Evolutionary conservation across 1,140 invertebrate genomes (phyloP).

Genomic region (Heliconius eleuchia): DNA sequence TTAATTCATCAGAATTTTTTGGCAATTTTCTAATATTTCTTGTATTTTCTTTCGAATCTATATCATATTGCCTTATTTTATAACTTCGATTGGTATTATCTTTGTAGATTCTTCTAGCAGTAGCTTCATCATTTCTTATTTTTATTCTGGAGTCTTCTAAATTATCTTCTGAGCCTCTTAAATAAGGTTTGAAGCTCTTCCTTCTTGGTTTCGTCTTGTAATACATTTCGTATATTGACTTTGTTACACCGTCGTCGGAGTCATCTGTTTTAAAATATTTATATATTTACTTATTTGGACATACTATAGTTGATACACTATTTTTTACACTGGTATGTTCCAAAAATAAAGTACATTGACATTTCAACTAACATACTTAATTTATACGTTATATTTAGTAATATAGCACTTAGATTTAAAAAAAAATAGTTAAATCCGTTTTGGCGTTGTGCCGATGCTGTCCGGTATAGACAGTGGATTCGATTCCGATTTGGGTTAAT

Average conservation of each 20-base stretch:
- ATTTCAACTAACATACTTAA: no score
- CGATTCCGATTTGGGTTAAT: no score
- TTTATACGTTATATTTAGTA: no score
- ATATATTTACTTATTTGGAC: not conserved
- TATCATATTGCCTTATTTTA: not conserved
- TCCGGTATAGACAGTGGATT: no score
- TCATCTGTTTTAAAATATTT: slow-evolving; percentile 43
- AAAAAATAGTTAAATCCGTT: no score
- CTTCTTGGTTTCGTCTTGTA: slow-evolving; percentile 51
- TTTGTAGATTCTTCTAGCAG: not conserved
- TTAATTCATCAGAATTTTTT: not conserved
- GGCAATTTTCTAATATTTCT: not conserved
- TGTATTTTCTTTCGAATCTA: not conserved
- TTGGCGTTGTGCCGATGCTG: no score
- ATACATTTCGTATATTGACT: slow-evolving; percentile 72
- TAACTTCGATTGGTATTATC: not conserved
- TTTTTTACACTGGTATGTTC: no score
- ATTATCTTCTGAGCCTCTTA: slow-evolving; percentile 39
- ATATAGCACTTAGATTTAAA: no score
- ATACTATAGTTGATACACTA: no score
- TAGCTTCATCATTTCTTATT: not conserved
- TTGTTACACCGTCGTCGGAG: slow-evolving; percentile 61
- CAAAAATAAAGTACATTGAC: no score
- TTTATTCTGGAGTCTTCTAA: not conserved
- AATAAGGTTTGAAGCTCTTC: slow-evolving; percentile 37